These are phyloP conservation scores for Ypsolopha scabrella DNA, from an alignment of 2,888 invertebrate genomes.

Conservation along the genomic window DNA sequence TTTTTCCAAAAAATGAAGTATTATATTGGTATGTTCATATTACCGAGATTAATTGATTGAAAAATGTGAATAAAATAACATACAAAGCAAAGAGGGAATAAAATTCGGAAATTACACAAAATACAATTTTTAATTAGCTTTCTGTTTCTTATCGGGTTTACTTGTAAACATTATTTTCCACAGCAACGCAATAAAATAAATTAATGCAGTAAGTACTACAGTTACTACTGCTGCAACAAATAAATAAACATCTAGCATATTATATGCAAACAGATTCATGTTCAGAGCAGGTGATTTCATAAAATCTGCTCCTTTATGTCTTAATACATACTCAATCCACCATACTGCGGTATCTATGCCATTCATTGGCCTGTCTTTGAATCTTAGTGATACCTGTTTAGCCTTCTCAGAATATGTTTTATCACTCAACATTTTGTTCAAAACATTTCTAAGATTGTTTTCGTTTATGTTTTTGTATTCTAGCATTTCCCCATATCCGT, in stretches of 20 bases:
- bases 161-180: too few species aligned
- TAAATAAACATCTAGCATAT: slow-evolving; percentile 57
- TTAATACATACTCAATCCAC: slow-evolving; percentile 20
- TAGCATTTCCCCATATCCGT: slow-evolving; percentile 39
- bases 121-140: too few species aligned
- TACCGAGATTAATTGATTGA: too few species aligned
- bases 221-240: slow-evolving; percentile 11
- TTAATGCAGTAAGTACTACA: too few species aligned
- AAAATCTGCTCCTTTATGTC: slow-evolving; percentile 17
- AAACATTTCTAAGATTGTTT: slow-evolving; percentile 27
- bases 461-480: slow-evolving; percentile 30
- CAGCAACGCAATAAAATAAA: too few species aligned
- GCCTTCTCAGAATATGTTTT: slow-evolving; percentile 17
- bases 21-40: too few species aligned
- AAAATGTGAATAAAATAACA: too few species aligned
- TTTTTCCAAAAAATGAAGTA: too few species aligned
- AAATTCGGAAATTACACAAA: too few species aligned
- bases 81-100: too few species aligned
- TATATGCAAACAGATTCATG: slow-evolving; percentile 42
- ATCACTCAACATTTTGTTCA: slow-evolving; percentile 36
- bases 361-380: slow-evolving; percentile 16
- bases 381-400: slow-evolving; percentile 12
- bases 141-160: too few species aligned
- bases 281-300: slow-evolving; percentile 26
- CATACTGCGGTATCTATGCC: slow-evolving; percentile 15